A percentile compares a stretch with the other conserved stretches of the same genome.
These are phyloP conservation scores for Chaetogeoica ovagalla DNA, from an alignment of 2,888 invertebrate species.

Conservation along the genomic window DNA sequence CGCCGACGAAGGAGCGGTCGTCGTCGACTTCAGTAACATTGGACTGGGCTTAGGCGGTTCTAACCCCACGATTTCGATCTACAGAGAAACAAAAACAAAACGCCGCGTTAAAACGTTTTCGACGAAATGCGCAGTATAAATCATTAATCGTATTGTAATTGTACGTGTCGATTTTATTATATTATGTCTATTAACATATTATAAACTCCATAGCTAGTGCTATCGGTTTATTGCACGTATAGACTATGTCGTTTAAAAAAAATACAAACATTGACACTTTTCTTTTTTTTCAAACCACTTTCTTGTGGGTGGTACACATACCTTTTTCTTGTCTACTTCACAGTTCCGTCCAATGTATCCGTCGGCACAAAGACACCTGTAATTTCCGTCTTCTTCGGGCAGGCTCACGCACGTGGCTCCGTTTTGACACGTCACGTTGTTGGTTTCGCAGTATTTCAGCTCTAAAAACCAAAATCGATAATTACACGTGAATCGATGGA, in stretches of 20 bases:
- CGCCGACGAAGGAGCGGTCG: constrained; percentile 11
- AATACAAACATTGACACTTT: no score
- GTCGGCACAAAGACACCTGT: constrained; percentile 74
- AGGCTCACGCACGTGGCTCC: constrained; percentile 79
- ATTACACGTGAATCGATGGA: no score
- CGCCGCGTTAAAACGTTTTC: no score
- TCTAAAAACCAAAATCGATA: constrained; percentile 60
- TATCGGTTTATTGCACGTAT: no score
- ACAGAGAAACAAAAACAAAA: neutral
- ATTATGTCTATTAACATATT: no score
- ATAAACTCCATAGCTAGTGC: no score
- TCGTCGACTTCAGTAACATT: constrained; percentile 19
- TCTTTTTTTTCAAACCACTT: no score
- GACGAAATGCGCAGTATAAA: no score
- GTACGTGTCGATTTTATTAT: no score
- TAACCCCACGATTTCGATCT: constrained; percentile 47
- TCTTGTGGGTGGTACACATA: no score
- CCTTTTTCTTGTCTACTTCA: constrained; percentile 62
- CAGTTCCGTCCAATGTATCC: constrained; percentile 78
- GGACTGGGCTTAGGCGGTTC: constrained; percentile 41
- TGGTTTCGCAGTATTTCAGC: constrained; percentile 80
- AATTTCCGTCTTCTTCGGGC: constrained; percentile 75
- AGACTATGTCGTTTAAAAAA: no score
- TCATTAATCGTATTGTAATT: no score
- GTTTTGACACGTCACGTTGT: constrained; percentile 75